Conservation (phyloP, 2,888 invertebrate genomes). For the Myopa testacea region DNA sequence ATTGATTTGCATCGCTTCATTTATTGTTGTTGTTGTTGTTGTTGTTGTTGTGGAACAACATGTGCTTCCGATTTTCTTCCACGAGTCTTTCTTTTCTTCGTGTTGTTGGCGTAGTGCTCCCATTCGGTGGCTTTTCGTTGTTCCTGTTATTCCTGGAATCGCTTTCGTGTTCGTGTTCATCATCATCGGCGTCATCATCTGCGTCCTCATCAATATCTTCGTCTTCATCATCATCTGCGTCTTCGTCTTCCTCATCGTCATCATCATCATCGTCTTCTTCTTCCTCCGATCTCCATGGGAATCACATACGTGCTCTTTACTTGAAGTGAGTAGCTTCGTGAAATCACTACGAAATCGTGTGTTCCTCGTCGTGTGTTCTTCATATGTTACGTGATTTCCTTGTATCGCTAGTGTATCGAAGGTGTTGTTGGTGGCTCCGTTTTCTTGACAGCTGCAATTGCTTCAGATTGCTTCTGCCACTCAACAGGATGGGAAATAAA, state of each 20-base stretch:
- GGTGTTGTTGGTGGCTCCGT: neutral
- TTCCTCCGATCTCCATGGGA: conserved; percentile 54
- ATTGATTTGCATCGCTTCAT: conserved; percentile 43
- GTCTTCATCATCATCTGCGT: neutral
- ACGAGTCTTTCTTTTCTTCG: conserved; percentile 6
- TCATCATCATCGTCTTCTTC: too few species aligned
- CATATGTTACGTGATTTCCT: conserved; percentile 34
- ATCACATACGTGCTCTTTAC: conserved; percentile 61
- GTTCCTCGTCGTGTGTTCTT: conserved; percentile 22
- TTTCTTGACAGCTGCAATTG: conserved; percentile 9
- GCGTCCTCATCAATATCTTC: neutral
- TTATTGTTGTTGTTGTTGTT: conserved; percentile 21
- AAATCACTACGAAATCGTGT: too few species aligned
- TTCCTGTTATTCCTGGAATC: conserved; percentile 32
- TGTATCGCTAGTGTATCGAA: neutral
- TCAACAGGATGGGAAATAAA: neutral
- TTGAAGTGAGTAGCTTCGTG: neutral
- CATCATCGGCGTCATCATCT: neutral
- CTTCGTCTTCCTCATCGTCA: neutral
- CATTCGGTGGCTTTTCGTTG: neutral
- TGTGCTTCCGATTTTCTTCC: conserved; percentile 34
- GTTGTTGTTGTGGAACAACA: conserved; percentile 19
- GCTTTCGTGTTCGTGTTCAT: neutral
- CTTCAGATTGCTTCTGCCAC: too few species aligned
- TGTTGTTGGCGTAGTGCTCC: neutral